These are phyloP conservation scores for Leptopilina syphax DNA, from an alignment of 2,888 invertebrate genomes.

Conservation along the genomic window DNA sequence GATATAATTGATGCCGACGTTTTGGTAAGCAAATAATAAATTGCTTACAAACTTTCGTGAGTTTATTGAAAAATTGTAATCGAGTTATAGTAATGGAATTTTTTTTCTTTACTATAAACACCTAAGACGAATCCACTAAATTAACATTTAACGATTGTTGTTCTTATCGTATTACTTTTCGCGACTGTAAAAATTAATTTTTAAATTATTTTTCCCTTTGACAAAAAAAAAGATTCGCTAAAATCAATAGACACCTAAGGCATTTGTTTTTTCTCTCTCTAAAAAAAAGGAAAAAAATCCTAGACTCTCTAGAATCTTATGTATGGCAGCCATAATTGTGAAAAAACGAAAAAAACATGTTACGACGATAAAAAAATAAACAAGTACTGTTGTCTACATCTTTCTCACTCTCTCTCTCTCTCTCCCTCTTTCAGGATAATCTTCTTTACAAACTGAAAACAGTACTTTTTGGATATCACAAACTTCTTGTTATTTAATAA, in stretches of 20 bases:
- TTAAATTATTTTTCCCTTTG: not conserved
- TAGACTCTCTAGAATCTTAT: slow-evolving; percentile 53
- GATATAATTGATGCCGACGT: slow-evolving; percentile 37
- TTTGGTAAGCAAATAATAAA: not conserved
- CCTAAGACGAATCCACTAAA: slow-evolving; percentile 22
- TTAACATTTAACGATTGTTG: slow-evolving; percentile 18
- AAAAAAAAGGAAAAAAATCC: slow-evolving; percentile 44
- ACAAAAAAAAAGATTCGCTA: slow-evolving; percentile 40
- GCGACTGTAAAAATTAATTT: not conserved
- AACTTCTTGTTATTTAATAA: slow-evolving; percentile 53
- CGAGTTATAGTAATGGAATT: slow-evolving; percentile 12
- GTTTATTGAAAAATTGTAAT: slow-evolving; percentile 13
- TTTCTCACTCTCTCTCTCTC: too few relatives aligned
- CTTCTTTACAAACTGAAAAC: slow-evolving; percentile 54
- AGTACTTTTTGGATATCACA: slow-evolving; percentile 60
- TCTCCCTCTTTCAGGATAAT: slow-evolving; percentile 43
- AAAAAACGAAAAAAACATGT: slow-evolving; percentile 60
- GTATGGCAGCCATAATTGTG: slow-evolving; percentile 74
- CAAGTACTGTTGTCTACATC: slow-evolving; percentile 58
- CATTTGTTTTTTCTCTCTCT: slow-evolving; percentile 35
- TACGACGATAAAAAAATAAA: slow-evolving; percentile 68
- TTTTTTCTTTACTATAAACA: not conserved
- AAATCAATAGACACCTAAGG: slow-evolving; percentile 50
- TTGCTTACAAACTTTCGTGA: slow-evolving; percentile 30
- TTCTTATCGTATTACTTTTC: slow-evolving; percentile 13